Conservation (phyloP, 2,888 invertebrate species). For the Aproaerema taeniolella region DNA sequence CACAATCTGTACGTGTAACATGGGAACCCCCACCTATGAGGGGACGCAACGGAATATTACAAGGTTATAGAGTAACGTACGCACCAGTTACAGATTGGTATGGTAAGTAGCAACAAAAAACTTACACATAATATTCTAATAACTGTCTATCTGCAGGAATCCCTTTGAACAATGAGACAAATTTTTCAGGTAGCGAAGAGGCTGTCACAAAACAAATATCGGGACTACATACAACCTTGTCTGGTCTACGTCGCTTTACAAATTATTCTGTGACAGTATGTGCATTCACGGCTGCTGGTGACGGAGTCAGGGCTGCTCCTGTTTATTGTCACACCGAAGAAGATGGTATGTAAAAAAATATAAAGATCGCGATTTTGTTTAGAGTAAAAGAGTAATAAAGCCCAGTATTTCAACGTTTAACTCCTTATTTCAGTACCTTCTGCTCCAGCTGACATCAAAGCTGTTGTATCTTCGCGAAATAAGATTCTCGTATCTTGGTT, state of each 20-base stretch:
- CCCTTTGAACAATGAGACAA: background rate
- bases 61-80: constrained; percentile 90
- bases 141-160: background rate
- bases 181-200: constrained; percentile 81
- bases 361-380: background rate
- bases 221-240: constrained; percentile 82
- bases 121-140: background rate
- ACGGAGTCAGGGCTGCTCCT: constrained; percentile 90
- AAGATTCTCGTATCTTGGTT: constrained; percentile 94
- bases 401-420: no score
- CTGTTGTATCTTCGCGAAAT: constrained; percentile 89
- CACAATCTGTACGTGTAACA: constrained; percentile 89
- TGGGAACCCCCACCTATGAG: constrained; percentile 90
- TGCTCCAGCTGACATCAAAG: constrained; percentile 93
- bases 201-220: constrained; percentile 87
- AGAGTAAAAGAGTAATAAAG: background rate
- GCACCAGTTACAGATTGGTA: constrained; percentile 88
- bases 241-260: constrained; percentile 88
- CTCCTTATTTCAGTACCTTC: constrained; percentile 87
- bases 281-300: constrained; percentile 92
- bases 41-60: constrained; percentile 90
- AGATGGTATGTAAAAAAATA: constrained; percentile 80
- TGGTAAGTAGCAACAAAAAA: constrained; percentile 80
- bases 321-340: constrained; percentile 93
- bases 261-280: constrained; percentile 95